phyloP scores from a whole-genome alignment of 1,140 invertebrate genomes.

The Brachionus calyciflorus region DNA sequence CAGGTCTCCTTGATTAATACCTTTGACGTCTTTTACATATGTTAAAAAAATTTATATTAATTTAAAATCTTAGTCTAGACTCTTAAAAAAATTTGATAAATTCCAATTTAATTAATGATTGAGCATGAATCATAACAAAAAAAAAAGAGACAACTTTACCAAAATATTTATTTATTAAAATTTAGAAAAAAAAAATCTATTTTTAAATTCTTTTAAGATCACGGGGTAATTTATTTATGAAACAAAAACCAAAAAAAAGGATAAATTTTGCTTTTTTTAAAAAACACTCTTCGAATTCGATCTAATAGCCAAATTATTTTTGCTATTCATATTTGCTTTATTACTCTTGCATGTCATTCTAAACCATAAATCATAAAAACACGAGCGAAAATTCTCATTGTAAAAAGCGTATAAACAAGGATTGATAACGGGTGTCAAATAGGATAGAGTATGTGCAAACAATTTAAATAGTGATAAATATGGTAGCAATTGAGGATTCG shows the following conservation, averaged over 20 bases:
- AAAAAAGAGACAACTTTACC: too few species aligned
- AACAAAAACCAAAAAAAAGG: not conserved
- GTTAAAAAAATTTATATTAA: too few species aligned
- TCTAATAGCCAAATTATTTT: not conserved
- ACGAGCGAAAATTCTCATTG: constrained; percentile 37
- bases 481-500: not conserved
- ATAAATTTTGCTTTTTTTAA: not conserved
- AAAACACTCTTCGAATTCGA: constrained; percentile 1
- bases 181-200: too few species aligned
- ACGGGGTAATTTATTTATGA: too few species aligned
- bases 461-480: constrained; percentile 44
- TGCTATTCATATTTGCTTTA: not conserved
- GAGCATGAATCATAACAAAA: too few species aligned
- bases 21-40: too few species aligned
- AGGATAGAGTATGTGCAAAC: constrained; percentile 31
- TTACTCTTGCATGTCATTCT: not conserved
- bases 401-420: constrained; percentile 45
- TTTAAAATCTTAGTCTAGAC: too few species aligned
- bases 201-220: too few species aligned
- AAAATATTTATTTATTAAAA: too few species aligned
- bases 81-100: too few species aligned
- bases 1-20: too few species aligned
- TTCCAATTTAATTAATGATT: too few species aligned
- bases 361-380: constrained; percentile 7
- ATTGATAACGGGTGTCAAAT: constrained; percentile 41